Conservation (phyloP, 1,140 invertebrate species). For the Penaeus japonicus region DNA sequence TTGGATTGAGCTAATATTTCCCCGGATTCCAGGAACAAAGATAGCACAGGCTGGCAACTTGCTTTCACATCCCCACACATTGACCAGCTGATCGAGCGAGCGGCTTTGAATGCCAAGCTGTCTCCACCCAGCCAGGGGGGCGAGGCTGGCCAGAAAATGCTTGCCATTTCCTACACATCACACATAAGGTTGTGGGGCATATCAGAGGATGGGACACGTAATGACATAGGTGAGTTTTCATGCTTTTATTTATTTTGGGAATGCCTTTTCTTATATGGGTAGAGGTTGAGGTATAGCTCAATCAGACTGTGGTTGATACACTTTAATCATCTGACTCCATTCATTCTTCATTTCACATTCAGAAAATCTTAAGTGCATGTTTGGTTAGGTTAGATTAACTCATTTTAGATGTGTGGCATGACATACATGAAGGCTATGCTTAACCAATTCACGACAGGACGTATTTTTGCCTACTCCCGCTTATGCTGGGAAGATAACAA, state of each 20-base stretch:
- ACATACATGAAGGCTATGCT: no score
- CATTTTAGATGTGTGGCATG: no score
- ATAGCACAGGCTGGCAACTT: constrained; percentile 94
- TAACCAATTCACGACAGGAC: no score
- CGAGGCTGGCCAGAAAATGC: constrained; percentile 78
- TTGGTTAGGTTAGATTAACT: no score
- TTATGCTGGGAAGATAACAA: no score
- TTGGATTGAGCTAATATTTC: neutral
- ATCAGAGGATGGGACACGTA: constrained; percentile 78
- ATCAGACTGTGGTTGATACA: neutral
- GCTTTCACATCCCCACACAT: constrained; percentile 93
- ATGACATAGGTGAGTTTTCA: constrained; percentile 74
- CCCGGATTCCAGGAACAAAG: constrained; percentile 79
- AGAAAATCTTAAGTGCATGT: neutral
- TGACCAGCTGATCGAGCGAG: constrained; percentile 86
- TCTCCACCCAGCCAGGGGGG: constrained; percentile 66
- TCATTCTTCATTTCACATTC: no score
- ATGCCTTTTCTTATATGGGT: no score
- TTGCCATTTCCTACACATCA: constrained; percentile 84
- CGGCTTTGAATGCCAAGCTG: constrained; percentile 95
- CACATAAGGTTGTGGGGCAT: constrained; percentile 90
- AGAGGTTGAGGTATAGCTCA: no score
- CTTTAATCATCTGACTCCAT: no score
- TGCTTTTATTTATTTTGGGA: neutral
- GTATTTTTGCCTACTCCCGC: no score